Evolutionary conservation across 2,113 vertebrate species (phyloP).

Genomic region (Chaetops frenatus): DNA sequence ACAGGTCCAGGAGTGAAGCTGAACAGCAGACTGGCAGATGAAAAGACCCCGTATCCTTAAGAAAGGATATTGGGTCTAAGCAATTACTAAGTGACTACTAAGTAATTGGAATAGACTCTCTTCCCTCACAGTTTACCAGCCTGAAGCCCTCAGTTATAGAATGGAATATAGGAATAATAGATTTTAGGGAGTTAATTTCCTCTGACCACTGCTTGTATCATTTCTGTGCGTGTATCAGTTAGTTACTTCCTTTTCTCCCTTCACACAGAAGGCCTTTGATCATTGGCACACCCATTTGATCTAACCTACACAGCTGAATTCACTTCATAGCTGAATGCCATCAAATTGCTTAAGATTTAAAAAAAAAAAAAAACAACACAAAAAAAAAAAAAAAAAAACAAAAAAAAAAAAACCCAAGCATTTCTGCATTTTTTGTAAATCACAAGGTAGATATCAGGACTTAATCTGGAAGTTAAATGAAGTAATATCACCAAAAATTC

Average conservation of each 20-base stretch:
- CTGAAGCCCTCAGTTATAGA: background rate
- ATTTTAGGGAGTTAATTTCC: background rate
- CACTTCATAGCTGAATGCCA: background rate
- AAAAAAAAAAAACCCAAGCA: background rate
- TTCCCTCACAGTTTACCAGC: background rate
- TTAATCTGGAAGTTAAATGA: background rate
- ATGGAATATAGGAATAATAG: background rate
- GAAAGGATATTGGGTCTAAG: too few species aligned
- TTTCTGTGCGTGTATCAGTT: background rate
- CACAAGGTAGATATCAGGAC: background rate
- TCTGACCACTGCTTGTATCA: background rate
- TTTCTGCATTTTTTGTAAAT: background rate
- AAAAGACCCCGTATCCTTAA: background rate
- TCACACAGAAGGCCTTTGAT: background rate
- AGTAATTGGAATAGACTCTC: background rate
- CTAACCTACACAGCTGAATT: background rate
- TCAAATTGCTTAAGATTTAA: background rate
- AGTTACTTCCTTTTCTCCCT: background rate
- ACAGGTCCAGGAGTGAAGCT: background rate
- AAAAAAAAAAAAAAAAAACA: background rate
- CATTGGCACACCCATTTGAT: background rate
- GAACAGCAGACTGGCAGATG: background rate
- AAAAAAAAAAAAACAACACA: background rate
- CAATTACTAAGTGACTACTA: too few species aligned
- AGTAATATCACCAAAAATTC: background rate